phyloP scores from a whole-genome alignment of 2,797 vertebrate genomes.

The Sorex maritimensis region DNA sequence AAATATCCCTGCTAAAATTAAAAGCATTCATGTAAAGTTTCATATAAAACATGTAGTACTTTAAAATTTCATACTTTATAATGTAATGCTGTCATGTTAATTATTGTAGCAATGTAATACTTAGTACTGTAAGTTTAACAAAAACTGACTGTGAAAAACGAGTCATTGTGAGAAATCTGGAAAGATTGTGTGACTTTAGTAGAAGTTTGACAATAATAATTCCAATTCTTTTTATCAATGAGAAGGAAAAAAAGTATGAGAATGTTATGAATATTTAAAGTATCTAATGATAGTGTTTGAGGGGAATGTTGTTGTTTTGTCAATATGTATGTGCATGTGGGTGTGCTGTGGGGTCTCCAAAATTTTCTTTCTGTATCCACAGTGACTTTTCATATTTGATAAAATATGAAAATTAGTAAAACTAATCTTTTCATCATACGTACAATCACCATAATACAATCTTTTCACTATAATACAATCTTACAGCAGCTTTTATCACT shows the following conservation, averaged over 20 bases:
- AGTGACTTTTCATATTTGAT: slow-evolving; percentile 57
- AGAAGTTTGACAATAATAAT: slow-evolving; percentile 40
- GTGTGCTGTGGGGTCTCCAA: slow-evolving; percentile 14
- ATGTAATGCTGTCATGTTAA: too few species aligned
- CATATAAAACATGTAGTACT: too few species aligned
- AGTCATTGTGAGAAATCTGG: slow-evolving; percentile 12
- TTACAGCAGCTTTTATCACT: slow-evolving; percentile 84
- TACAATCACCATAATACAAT: slow-evolving; percentile 15
- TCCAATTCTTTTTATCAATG: slow-evolving; percentile 75
- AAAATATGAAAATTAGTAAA: slow-evolving; percentile 51
- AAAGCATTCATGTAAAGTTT: too few species aligned
- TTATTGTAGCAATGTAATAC: too few species aligned
- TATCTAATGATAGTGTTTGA: slow-evolving; percentile 58
- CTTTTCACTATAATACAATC: slow-evolving; percentile 22
- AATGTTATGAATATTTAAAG: slow-evolving; percentile 64
- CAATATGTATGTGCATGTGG: neutral
- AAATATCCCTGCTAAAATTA: too few species aligned
- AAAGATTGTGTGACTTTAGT: neutral
- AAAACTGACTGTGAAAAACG: neutral
- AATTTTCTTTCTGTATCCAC: slow-evolving; percentile 47
- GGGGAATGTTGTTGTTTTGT: neutral
- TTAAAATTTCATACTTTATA: too few species aligned
- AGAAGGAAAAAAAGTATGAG: slow-evolving; percentile 56
- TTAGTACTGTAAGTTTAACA: neutral
- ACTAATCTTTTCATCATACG: neutral